Percentiles rank a stretch among this genome's conserved stretches.
These are phyloP conservation scores for Diogma glabrata DNA, from an alignment of 2,888 invertebrate genomes.

Conservation along the genomic window DNA sequence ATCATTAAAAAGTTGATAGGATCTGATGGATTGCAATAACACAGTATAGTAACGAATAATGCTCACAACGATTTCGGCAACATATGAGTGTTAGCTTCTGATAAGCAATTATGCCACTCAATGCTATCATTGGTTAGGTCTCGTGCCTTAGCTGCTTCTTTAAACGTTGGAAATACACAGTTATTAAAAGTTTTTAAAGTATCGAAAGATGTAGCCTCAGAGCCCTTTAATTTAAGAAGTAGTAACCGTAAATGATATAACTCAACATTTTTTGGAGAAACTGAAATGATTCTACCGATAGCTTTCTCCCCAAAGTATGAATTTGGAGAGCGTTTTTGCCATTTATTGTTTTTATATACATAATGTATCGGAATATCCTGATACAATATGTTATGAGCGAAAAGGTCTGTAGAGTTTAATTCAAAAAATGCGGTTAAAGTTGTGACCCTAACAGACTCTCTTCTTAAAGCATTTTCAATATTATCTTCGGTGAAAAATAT, in stretches of 20 bases:
- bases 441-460: background rate
- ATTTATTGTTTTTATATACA: slow-evolving; percentile 3
- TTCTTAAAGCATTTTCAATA: too few relatives aligned
- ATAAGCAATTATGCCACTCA: too few relatives aligned
- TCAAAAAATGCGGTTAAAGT: background rate
- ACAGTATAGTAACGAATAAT: too few relatives aligned
- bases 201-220: background rate
- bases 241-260: background rate
- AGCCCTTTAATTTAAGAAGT: background rate
- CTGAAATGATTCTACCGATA: background rate
- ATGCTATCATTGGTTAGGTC: too few relatives aligned
- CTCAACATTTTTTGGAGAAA: slow-evolving; percentile 3
- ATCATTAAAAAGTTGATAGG: too few relatives aligned
- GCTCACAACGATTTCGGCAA: too few relatives aligned
- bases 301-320: background rate
- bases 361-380: background rate
- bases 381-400: background rate
- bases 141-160: too few relatives aligned
- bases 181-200: background rate
- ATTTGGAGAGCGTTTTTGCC: background rate
- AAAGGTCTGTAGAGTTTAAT: background rate
- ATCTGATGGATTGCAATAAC: too few relatives aligned
- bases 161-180: too few relatives aligned
- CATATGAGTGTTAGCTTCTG: too few relatives aligned
- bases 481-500: too few relatives aligned